phyloP scores from a whole-genome alignment of 2,113 vertebrate species.

The Anguilla rostrata region DNA sequence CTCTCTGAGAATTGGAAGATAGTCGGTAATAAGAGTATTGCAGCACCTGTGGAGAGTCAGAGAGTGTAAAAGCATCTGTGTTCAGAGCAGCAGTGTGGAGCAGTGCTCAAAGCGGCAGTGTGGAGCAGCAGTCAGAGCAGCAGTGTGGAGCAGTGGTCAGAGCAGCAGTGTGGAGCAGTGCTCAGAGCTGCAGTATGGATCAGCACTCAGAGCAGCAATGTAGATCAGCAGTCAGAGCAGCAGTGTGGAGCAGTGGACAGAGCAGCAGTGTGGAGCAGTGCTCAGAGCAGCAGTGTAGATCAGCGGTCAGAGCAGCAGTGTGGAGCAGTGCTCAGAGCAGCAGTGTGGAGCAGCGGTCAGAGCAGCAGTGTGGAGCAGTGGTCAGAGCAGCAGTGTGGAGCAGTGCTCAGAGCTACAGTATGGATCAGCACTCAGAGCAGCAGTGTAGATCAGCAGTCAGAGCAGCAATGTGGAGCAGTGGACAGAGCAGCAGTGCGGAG shows the following conservation, averaged over 20 bases:
- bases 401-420: neutral
- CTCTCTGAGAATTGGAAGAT: neutral
- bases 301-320: neutral
- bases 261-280: neutral
- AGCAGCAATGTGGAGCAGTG: no score
- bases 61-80: neutral
- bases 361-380: no score
- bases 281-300: neutral
- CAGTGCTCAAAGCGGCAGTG: neutral
- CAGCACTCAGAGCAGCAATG: neutral
- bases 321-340: no score
- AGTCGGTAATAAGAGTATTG: neutral
- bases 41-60: neutral
- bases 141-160: no score
- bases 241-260: neutral
- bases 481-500: no score
- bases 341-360: no score
- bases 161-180: neutral
- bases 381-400: no score
- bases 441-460: neutral
- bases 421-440: neutral
- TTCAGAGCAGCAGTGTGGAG: neutral
- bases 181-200: neutral
- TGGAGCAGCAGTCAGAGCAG: no score
- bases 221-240: no score